Base-by-base conservation (phyloP, 1,140 invertebrate species). In the Diabrotica undecimpunctata region DNA sequence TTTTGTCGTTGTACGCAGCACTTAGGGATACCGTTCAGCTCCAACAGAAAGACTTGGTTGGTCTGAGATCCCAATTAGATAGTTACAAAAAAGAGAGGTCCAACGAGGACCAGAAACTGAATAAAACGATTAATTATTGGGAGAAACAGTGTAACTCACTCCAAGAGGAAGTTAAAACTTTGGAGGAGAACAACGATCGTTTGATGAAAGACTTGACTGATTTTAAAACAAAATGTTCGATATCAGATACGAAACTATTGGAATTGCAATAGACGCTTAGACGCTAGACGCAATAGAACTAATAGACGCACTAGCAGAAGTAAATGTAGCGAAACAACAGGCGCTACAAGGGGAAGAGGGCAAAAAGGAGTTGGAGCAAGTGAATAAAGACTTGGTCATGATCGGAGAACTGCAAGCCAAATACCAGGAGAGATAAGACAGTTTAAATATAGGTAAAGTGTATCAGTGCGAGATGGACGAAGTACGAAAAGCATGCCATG, bases 11-110 rank as follows among this genome's bases (percentile, higher is more conserved):
- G n/a, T n/a, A n/a, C n/a, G n/a, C n/a, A n/a, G n/a, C n/a, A n/a
- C n/a, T n/a, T n/a, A 81, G 79, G 64, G 88, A 91, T 72, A 88
- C 90, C 69, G 80, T 92, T 14, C 82, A 83, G 63, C 80, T 88
- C 37, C 79, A 88, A 55, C 85, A 88, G 68, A 81, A 80, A 65
- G 90, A 92, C 75, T 85, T 88, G 7, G 84, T 87, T 52, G 74
- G 79, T 61, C 75, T 88, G 12, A 84, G 83, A 70, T 74, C 79
- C 56, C 82, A 87, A 25, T 70, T 90, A 11, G 84, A 85, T 37
- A 78, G 77, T 36, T 79, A 82, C 51, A 83, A 85, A 71, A 82
- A 81, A 59, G 84, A 89, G 68, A 76, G 82, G 10, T 72, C 80
- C 14, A 73, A 75, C 14, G 74, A 80, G 54, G 81, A 86, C 64